phyloP scores from a whole-genome alignment of 2,797 vertebrate species.

The Tadarida brasiliensis region DNA sequence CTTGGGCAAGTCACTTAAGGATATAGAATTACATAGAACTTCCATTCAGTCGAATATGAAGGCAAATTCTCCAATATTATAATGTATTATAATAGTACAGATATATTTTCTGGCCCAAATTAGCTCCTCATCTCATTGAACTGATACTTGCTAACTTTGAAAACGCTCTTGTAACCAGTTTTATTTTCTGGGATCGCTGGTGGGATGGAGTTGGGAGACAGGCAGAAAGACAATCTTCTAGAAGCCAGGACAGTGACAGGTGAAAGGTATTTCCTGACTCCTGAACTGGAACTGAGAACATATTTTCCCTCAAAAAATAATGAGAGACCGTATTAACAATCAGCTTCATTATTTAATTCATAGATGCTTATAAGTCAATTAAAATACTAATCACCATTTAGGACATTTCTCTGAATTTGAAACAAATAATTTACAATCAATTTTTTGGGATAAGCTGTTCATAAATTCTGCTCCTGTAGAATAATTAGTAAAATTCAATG shows the following conservation, averaged over 20 bases:
- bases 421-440: conserved; percentile 53
- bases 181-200: background rate
- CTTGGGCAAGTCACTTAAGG: conserved; percentile 23
- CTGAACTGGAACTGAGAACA: background rate
- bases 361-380: background rate
- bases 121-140: conserved; percentile 43
- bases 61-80: conserved; percentile 36
- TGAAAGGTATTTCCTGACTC: conserved; percentile 35
- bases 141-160: conserved; percentile 3
- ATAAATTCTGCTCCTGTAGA: conserved; percentile 50
- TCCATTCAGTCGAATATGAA: conserved; percentile 19
- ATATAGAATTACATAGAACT: conserved; percentile 27
- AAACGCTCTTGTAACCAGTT: background rate
- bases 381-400: conserved; percentile 33
- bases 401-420: conserved; percentile 39
- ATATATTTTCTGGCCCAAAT: background rate
- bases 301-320: conserved; percentile 45
- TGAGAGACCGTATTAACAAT: background rate
- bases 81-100: background rate
- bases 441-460: background rate
- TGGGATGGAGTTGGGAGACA: background rate
- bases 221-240: conserved; percentile 5
- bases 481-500: conserved; percentile 60
- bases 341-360: conserved; percentile 40
- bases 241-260: background rate